Evolutionary conservation across 2,113 vertebrate genomes (phyloP), one percentile per base, ranked within the genome.

Genomic region (Mormoops blainvillei): DNA sequence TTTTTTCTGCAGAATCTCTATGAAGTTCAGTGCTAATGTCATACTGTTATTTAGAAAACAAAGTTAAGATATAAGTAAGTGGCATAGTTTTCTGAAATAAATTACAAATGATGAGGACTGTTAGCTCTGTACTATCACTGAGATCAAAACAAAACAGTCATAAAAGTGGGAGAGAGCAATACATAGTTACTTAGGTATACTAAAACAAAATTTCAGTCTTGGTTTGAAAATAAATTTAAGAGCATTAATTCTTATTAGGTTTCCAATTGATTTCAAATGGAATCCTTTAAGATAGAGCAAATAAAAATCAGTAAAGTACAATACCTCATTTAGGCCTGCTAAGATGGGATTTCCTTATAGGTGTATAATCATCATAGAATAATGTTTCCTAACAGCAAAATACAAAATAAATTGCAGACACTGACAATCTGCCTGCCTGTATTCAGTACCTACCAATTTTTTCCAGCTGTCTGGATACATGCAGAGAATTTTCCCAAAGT

Each of bases 401-500:
- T 28, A 95, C 61, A 94, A 97, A 95, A 90, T 36, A 74, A 96
- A 84, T 22, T 95, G 41, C 85, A 95, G 18, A 91, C 0, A 68
- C 58, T 91, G 38, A 54, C 73, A 28, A 83, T 78, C 45, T 97
- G 52, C 20, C 43, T 63, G 41, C 71, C 19, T 91, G 4, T 65
- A n/a, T 74, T 89, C 31, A 81, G 11, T 91, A 99, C 98, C 24
- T 98, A 99, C 99, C 99, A 96, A 99, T 99, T 98, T 99, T 99
- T 97, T 99, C 99, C 97, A 99, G 94, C 94, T 99, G 99, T 97
- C 99, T 99, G 88, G 99, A 99, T 85, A 99, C 98, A 74, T 99
- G 99, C 12, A 98, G 98, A 10, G 99, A 99, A 97, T 99, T 99
- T 98, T 99, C 99, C 99, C 99, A 99, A 96, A 99, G 98, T 97